These are phyloP conservation scores for Chrysogorgia sp. DNA, from an alignment of 92 coral and sea anemone genomes.

Conservation along the genomic window DNA sequence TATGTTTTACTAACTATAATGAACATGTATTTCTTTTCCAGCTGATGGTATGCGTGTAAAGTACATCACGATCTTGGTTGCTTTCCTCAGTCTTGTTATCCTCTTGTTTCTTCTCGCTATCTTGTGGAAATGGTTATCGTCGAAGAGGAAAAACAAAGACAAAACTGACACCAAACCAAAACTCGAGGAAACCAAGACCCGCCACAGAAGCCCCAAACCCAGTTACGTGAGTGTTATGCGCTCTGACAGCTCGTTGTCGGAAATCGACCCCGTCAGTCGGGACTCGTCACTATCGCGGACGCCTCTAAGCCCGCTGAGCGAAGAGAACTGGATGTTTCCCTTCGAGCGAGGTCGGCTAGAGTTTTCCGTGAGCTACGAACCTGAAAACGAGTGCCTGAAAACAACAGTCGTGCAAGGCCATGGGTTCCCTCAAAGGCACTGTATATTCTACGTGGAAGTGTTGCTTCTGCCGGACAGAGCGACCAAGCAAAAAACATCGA, in stretches of 20 bases:
- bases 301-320: constrained; percentile 70
- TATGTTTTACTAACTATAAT: neutral
- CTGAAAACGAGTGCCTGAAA: constrained; percentile 67
- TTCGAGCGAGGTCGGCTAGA: constrained; percentile 77
- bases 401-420: constrained; percentile 67
- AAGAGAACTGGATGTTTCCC: constrained; percentile 63
- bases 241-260: constrained; percentile 92
- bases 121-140: neutral
- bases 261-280: constrained; percentile 51
- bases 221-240: constrained; percentile 80
- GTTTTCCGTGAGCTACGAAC: constrained; percentile 73
- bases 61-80: constrained; percentile 10
- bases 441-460: constrained; percentile 79
- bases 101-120: constrained; percentile 6
- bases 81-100: constrained; percentile 8
- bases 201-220: neutral
- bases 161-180: neutral
- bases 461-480: constrained; percentile 75
- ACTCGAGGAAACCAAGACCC: neutral
- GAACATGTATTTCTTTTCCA: neutral
- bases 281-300: constrained; percentile 54
- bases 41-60: neutral
- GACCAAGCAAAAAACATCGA: constrained; percentile 75
- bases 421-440: constrained; percentile 57
- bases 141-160: neutral